Evolutionary conservation across 2,797 vertebrate species (phyloP).

Genomic region (Chelon auratus): DNA sequence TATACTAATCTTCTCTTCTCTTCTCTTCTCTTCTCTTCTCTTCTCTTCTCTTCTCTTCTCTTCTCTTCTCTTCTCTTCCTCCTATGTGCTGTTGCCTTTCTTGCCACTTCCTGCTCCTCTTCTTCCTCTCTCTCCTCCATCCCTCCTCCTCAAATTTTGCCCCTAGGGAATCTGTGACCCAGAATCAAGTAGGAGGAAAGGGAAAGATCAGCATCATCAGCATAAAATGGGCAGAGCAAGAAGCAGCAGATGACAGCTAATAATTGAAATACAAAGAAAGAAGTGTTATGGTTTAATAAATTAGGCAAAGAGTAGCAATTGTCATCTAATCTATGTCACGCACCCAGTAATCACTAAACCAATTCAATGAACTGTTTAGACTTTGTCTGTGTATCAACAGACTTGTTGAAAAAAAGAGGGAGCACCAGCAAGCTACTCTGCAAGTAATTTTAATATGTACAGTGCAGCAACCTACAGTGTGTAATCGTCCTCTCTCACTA

Average conservation of each 20-base stretch:
- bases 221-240: slow-evolving; percentile 62
- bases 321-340: neutral
- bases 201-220: slow-evolving; percentile 79
- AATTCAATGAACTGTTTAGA: slow-evolving; percentile 4
- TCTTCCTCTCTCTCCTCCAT: slow-evolving; percentile 28
- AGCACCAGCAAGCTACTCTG: slow-evolving; percentile 3
- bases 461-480: slow-evolving; percentile 1
- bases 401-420: slow-evolving; percentile 12
- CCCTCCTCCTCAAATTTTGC: slow-evolving; percentile 64
- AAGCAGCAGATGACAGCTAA: slow-evolving; percentile 49
- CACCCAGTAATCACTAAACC: neutral
- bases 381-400: slow-evolving; percentile 21
- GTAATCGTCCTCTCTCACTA: slow-evolving; percentile 12
- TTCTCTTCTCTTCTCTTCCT: slow-evolving; percentile 12
- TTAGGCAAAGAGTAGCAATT: neutral
- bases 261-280: slow-evolving; percentile 3
- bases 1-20: slow-evolving; percentile 60
- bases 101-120: slow-evolving; percentile 20
- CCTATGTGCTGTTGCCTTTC: slow-evolving; percentile 19
- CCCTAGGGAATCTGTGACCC: slow-evolving; percentile 83
- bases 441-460: slow-evolving; percentile 27
- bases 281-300: neutral
- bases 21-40: neutral
- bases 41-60: slow-evolving; percentile 14
- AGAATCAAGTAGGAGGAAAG: slow-evolving; percentile 80